A percentile compares a stretch with the other conserved stretches of the same genome.
Conservation (phyloP, 2,113 vertebrate genomes). For the Phyllopteryx taeniolatus region DNA sequence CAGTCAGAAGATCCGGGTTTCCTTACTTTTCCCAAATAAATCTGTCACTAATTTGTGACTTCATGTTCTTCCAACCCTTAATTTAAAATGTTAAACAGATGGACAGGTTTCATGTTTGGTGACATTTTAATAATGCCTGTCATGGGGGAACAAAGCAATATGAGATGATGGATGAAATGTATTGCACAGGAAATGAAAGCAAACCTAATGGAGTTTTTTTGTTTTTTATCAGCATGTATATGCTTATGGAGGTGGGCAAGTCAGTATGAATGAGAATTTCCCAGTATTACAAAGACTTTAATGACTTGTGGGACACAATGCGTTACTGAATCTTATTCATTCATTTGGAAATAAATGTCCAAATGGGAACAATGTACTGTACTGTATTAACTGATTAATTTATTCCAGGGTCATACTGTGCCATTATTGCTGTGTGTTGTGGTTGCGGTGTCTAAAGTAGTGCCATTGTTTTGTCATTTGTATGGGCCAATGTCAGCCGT, state of each 20-base stretch:
- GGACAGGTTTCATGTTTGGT: conserved; percentile 31
- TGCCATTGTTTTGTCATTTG: too few species aligned
- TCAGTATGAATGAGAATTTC: background rate
- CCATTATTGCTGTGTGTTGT: too few species aligned
- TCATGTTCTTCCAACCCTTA: background rate
- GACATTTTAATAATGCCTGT: conserved; percentile 38
- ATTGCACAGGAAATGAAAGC: conserved; percentile 47
- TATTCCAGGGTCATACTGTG: too few species aligned
- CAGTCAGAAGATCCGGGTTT: too few species aligned
- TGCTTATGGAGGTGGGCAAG: conserved; percentile 4
- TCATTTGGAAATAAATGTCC: too few species aligned
- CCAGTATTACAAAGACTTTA: background rate
- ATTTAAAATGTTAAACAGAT: conserved; percentile 23
- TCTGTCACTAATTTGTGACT: background rate
- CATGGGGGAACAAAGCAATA: conserved; percentile 18
- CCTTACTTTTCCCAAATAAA: background rate
- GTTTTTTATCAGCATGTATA: conserved; percentile 25
- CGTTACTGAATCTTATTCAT: too few species aligned
- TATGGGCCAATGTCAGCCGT: too few species aligned
- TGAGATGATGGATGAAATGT: conserved; percentile 47
- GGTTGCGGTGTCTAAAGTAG: too few species aligned
- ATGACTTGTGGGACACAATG: background rate
- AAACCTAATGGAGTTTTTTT: conserved; percentile 27
- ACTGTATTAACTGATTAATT: too few species aligned
- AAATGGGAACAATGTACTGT: too few species aligned